Evolutionary conservation across 2,113 vertebrate species (phyloP), one percentile per base, ranked within the genome.

Genomic region (Cardinalis cardinalis): DNA sequence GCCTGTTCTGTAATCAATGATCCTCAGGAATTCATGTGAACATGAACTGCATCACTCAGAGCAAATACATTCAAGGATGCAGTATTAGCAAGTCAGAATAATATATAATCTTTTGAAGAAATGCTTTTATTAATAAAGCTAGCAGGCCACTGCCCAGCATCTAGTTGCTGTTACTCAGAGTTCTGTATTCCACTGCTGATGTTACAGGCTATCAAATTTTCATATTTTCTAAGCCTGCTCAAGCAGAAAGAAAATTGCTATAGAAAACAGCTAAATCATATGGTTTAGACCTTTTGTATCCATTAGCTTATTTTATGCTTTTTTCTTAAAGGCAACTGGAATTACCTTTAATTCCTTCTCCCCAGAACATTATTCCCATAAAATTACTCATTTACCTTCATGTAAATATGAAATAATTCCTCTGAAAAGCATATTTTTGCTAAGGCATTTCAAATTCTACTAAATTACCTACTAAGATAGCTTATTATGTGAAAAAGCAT

Each of bases 31-130:
- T 23, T 38, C 32, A 41, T 0, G 0, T 9, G 41, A 87, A 32
- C 24, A 2, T 2, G 0, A 16, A 36, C 38, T 28, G 61, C 0
- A 0, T 25, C 55, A 23, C 65, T 51, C 46, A 8, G 21, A 55
- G 15, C 4, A 4, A 63, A n/a, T 1, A 32, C 51, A 16, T 26
- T 25, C n/a, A 38, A 48, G 9, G 63, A 43, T 28, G 44, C 24
- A 28, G 18, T 10, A 65, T 9, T 36, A 58, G 14, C 31, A 58
- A 71, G 23, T 32, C 2, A 2, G 26, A 71, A 56, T 51, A 55
- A 15, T 3, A 65, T 1, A 12, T 49, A 48, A 28, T 49, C 13
- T 77, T 81, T 38, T 29, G 0, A 84, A 87, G 16, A 16, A 74
- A 59, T 14, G 17, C 7, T 26, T 78, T 74, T 21, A 55, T 43